Percentiles rank a stretch among this genome's conserved stretches.
Conservation (phyloP, 2,888 invertebrate species). For the Nemapogon koenigi region DNA sequence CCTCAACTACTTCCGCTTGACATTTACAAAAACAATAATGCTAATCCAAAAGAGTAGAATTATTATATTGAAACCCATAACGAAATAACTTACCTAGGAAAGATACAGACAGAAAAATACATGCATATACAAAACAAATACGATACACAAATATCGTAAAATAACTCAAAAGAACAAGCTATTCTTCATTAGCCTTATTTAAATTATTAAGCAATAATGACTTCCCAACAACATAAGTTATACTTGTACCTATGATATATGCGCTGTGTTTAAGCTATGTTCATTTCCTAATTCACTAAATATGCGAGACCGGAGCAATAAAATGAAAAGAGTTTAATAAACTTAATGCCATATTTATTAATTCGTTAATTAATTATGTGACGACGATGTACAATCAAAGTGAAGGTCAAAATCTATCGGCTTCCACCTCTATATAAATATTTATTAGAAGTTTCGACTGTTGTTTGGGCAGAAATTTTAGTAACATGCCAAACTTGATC, state of each 20-base stretch:
- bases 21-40: no score
- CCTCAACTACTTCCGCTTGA: no score
- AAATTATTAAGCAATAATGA: constrained; percentile 45
- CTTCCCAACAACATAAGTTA: constrained; percentile 34
- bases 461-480: constrained; percentile 13
- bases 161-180: constrained; percentile 22
- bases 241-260: constrained; percentile 38
- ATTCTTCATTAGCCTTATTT: constrained; percentile 47
- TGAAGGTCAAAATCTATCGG: constrained; percentile 44
- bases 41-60: no score
- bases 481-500: constrained; percentile 22
- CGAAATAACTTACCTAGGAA: no score
- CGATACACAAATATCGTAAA: background rate
- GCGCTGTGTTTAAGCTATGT: constrained; percentile 20
- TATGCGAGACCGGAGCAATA: constrained; percentile 38
- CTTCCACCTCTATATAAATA: constrained; percentile 28
- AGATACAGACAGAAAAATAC: no score
- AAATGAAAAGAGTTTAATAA: constrained; percentile 39
- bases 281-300: constrained; percentile 35
- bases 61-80: no score
- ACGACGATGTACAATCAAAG: constrained; percentile 47
- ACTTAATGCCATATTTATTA: constrained; percentile 41
- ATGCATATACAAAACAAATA: no score
- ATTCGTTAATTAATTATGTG: constrained; percentile 50
- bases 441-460: background rate